Percentiles rank a stretch among this genome's conserved stretches.
phyloP scores from a whole-genome alignment of 2,888 invertebrate species.

The Willowsia nigromaculata region DNA sequence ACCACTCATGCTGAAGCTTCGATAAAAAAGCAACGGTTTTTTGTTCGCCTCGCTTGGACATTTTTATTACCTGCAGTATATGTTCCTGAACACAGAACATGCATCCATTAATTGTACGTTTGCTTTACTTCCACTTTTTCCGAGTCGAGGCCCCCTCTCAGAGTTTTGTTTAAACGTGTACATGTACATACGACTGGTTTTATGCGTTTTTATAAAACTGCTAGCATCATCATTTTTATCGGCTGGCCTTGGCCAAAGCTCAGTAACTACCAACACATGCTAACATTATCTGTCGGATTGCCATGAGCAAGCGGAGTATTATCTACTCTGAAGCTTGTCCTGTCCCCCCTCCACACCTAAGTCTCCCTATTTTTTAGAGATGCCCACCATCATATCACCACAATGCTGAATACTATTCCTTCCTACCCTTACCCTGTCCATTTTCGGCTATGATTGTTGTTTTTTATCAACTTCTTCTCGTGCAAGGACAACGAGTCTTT shows the following conservation, averaged over 20 bases:
- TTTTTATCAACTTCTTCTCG: constrained; percentile 45
- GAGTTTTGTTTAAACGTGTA: background rate
- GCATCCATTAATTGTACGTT: constrained; percentile 18
- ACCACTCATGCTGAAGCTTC: constrained; percentile 42
- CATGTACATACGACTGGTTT: background rate
- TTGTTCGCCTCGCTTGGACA: constrained; percentile 52
- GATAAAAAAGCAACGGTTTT: constrained; percentile 70
- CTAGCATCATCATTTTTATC: constrained; percentile 53
- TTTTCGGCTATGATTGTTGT: background rate
- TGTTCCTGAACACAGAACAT: constrained; percentile 36
- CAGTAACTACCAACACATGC: background rate
- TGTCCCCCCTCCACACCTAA: constrained; percentile 54
- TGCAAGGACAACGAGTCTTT: constrained; percentile 59
- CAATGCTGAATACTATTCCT: constrained; percentile 24
- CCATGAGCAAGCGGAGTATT: constrained; percentile 19
- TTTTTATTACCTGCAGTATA: constrained; percentile 64
- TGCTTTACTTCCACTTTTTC: constrained; percentile 8
- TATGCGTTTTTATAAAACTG: constrained; percentile 43
- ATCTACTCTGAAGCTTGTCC: background rate
- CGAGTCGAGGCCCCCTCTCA: background rate
- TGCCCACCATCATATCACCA: background rate
- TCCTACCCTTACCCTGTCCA: constrained; percentile 46
- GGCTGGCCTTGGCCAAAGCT: constrained; percentile 53
- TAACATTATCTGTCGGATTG: constrained; percentile 23
- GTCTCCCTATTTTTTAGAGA: constrained; percentile 53